Percentiles rank a stretch among this genome's conserved stretches.
phyloP scores from a whole-genome alignment of 1,140 invertebrate species.

The Drosophila willistoni region DNA sequence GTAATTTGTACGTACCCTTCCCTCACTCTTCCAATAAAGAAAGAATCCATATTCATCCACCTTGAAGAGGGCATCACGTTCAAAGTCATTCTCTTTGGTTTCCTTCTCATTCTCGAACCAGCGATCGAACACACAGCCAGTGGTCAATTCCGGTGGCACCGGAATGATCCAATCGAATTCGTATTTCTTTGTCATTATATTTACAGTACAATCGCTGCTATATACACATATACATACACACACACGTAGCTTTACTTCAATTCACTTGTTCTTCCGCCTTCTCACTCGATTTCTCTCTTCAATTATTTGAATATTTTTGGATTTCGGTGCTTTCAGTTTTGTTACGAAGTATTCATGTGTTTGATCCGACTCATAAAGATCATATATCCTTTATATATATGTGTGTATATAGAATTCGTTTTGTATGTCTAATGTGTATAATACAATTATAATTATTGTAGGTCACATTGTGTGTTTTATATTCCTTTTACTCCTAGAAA shows the following conservation, averaged over 20 bases:
- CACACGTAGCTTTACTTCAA: not conserved
- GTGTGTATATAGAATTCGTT: not conserved
- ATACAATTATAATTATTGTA: constrained; percentile 17
- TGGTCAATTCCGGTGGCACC: constrained; percentile 93
- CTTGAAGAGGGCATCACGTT: constrained; percentile 95
- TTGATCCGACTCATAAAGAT: too few species aligned
- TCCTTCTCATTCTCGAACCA: constrained; percentile 99
- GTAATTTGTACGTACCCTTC: constrained; percentile 87
- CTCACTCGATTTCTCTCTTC: too few species aligned
- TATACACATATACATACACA: constrained; percentile 24
- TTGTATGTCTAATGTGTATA: constrained; percentile 8
- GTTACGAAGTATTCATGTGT: too few species aligned
- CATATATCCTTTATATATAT: not conserved
- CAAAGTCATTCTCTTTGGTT: constrained; percentile 88
- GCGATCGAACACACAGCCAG: constrained; percentile 93
- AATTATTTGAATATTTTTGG: too few species aligned
- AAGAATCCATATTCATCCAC: constrained; percentile 99
- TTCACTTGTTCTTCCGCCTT: too few species aligned
- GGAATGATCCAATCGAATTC: constrained; percentile 99
- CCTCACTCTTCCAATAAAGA: constrained; percentile 99
- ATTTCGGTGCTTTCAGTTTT: too few species aligned
- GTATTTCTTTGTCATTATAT: constrained; percentile 97
- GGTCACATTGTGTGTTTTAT: constrained; percentile 37
- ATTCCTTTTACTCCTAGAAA: constrained; percentile 12
- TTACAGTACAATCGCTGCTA: constrained; percentile 36